Evolutionary conservation across 1,140 invertebrate species (phyloP).

Genomic region (Drosophila biarmipes): DNA sequence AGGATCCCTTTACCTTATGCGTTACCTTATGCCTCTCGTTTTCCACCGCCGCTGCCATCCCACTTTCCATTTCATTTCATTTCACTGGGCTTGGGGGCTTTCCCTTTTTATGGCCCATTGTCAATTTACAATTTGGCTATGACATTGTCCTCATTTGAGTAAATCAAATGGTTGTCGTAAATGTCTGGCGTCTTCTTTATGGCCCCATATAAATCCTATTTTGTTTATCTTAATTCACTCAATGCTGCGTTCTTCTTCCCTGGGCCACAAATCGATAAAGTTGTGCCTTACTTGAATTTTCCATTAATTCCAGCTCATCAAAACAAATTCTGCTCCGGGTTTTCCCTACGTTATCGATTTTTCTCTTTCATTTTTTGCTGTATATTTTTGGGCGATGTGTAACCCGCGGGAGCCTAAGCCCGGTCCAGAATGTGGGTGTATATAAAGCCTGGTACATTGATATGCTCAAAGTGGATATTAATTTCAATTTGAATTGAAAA

Average conservation of each 20-base stretch:
- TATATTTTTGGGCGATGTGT: background rate
- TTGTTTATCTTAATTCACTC: conserved; percentile 76
- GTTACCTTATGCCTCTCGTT: background rate
- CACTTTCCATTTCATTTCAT: conserved; percentile 44
- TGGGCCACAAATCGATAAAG: conserved; percentile 38
- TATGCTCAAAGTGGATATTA: conserved; percentile 76
- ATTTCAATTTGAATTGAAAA: conserved; percentile 74
- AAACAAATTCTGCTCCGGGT: conserved; percentile 14
- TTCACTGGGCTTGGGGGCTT: conserved; percentile 1
- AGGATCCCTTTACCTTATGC: conserved; percentile 2
- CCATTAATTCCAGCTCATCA: conserved; percentile 37
- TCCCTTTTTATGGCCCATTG: conserved; percentile 59
- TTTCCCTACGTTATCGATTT: conserved; percentile 39
- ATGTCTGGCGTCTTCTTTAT: conserved; percentile 38
- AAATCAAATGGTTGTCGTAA: conserved; percentile 79
- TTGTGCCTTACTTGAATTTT: conserved; percentile 40
- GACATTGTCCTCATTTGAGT: conserved; percentile 61
- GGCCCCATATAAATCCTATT: conserved; percentile 69
- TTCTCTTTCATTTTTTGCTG: background rate
- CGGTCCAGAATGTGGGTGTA: background rate
- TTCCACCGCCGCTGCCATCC: conserved; percentile 43
- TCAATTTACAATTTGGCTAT: conserved; percentile 66
- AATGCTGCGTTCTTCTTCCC: conserved; percentile 40
- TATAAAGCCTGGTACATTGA: conserved; percentile 46
- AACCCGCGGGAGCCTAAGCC: conserved; percentile 22